Base-by-base conservation (phyloP, 2,113 vertebrate genomes). In the Plotosus lineatus region DNA sequence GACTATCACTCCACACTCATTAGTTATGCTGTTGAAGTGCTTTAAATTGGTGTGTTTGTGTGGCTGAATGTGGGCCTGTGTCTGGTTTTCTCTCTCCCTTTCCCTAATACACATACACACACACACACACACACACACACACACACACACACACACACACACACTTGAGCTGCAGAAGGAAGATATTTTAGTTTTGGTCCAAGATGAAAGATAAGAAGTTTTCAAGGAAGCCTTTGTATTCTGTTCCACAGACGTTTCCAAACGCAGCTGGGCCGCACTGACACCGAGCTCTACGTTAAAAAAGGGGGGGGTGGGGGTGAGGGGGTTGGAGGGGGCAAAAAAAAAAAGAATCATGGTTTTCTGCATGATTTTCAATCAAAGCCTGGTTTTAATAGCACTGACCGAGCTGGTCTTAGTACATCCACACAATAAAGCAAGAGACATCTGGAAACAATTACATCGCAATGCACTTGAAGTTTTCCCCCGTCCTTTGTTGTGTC, bases 401-500 rank as follows among this genome's bases (percentile, higher is more conserved):
- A 58, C 73, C 50, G 51, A 66, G 28, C 61, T 65, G 80, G 73
- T 75, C 80, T 81, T 65, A 55, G 80, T 76, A 56, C 73, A 68
- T 76, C 58, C 80, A 82, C 73, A 82, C 73, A 82, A 76, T 77
- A 76, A 76, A 82, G 73, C 60, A 19, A 26, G 28, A 55, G 61
- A 76, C 80, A 82, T 82, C 80, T 82, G 80, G 80, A 82, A 82
- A 82, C 73, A 76, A 50, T 82, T 82, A 76, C 80, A 68, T 40
- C 19, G 73, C 80, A 82, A 77, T 76, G 74, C 80, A 69, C 80
- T 82, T 77, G 73, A 82, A 76, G 73, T 75, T 42, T 36, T 56
- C 56, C 58, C 77, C 36, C 9, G 6, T n/a, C 53, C 80, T 81
- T 81, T 82, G 80, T 93, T 91, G 66, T 81, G 81, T 76, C 75